phyloP scores from a whole-genome alignment of 2,888 invertebrate genomes.

The Meghimatium bilineatum region DNA sequence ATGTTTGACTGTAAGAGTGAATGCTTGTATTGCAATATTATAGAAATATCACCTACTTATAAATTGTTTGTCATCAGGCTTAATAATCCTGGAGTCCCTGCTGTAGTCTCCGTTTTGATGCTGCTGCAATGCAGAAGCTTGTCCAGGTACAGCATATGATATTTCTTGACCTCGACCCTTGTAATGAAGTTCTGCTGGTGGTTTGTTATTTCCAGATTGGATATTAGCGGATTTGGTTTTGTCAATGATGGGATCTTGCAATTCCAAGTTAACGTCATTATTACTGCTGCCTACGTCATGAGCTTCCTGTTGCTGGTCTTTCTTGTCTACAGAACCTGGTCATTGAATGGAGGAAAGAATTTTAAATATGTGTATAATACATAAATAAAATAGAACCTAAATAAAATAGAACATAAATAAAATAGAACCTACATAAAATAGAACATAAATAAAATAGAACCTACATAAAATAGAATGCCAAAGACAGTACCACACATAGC shows the following conservation, averaged over 20 bases:
- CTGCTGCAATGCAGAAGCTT: background rate
- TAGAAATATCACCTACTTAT: constrained; percentile 1
- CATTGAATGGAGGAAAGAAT: background rate
- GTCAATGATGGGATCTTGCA: background rate
- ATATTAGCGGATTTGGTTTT: background rate
- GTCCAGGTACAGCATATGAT: background rate
- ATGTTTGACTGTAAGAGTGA: no score
- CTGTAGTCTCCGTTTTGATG: background rate
- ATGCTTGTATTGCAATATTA: no score
- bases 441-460: no score
- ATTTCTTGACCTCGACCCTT: background rate
- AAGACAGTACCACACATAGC: no score
- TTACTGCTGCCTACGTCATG: background rate
- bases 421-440: no score
- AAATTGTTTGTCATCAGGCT: constrained; percentile 29
- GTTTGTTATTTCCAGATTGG: background rate
- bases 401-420: no score
- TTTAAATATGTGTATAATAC: no score
- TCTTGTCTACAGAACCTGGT: background rate
- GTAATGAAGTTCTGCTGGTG: background rate
- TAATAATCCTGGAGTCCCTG: constrained; percentile 8
- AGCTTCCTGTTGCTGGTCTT: background rate
- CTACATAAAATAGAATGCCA: no score
- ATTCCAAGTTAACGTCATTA: background rate
- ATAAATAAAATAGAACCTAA: no score